A percentile compares a stretch with the other conserved stretches of the same genome.
phyloP scores from a whole-genome alignment of 2,113 vertebrate genomes.

The Sorex fumeus region DNA sequence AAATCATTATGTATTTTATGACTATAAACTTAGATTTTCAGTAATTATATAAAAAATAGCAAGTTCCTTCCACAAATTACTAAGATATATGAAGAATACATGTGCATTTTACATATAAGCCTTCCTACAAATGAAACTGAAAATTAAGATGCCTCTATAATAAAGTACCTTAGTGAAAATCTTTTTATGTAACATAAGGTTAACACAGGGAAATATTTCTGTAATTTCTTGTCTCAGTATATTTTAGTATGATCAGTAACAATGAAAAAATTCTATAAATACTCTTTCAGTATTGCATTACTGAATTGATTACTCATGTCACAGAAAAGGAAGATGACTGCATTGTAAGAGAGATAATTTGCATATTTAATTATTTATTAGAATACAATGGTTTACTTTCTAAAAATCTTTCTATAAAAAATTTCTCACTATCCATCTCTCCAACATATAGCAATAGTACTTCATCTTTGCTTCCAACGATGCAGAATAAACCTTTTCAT shows the following conservation, averaged over 20 bases:
- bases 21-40: neutral
- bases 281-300: slow-evolving; percentile 70
- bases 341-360: slow-evolving; percentile 85
- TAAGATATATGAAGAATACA: neutral
- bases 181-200: neutral
- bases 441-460: slow-evolving; percentile 81
- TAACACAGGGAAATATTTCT: neutral
- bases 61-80: neutral
- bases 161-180: neutral
- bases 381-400: slow-evolving; percentile 47
- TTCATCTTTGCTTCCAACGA: slow-evolving; percentile 85
- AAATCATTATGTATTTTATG: neutral
- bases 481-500: slow-evolving; percentile 84
- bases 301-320: slow-evolving; percentile 70
- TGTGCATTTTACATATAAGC: neutral
- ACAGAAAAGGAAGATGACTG: slow-evolving; percentile 82
- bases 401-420: slow-evolving; percentile 85
- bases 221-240: slow-evolving; percentile 59
- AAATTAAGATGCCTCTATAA: slow-evolving; percentile 1
- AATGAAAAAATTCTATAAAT: slow-evolving; percentile 72
- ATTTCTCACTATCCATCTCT: slow-evolving; percentile 84
- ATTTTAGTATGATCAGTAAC: slow-evolving; percentile 32
- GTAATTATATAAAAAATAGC: neutral
- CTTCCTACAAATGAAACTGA: neutral
- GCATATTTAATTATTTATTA: slow-evolving; percentile 89